Percentiles rank a stretch among this genome's conserved stretches.
Conservation (phyloP, 2,113 vertebrate species). For the Actenoides lindsayi region DNA sequence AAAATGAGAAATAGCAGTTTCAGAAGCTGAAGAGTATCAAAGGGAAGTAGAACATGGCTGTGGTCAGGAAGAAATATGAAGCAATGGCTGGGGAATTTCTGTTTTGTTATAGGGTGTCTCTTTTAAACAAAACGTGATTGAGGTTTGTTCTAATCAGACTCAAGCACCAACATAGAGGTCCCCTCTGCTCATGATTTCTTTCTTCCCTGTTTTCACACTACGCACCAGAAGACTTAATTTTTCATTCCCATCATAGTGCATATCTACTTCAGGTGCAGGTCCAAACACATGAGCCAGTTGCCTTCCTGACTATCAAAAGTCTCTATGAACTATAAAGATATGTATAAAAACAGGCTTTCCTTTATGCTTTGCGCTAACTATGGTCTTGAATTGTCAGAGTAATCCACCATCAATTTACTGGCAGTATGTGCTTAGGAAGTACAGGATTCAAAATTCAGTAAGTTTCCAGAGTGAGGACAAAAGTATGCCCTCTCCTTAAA, state of each 20-base stretch:
- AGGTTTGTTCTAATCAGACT: neutral
- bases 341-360: neutral
- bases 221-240: neutral
- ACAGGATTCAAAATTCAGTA: neutral
- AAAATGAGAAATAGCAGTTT: neutral
- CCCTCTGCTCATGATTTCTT: neutral
- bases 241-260: neutral
- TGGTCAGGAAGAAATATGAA: neutral
- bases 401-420: neutral
- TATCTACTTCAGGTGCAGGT: conserved; percentile 56
- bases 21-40: neutral
- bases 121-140: neutral
- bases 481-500: neutral
- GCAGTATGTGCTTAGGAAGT: neutral
- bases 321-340: conserved; percentile 36
- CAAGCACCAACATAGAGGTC: neutral
- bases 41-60: neutral
- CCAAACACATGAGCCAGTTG: conserved; percentile 59
- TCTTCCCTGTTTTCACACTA: neutral
- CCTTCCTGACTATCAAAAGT: conserved; percentile 52
- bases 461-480: neutral
- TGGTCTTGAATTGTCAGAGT: neutral
- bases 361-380: neutral
- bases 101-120: neutral
- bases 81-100: neutral